Conservation (phyloP, 2,113 vertebrate genomes). For the Phycodurus eques region DNA sequence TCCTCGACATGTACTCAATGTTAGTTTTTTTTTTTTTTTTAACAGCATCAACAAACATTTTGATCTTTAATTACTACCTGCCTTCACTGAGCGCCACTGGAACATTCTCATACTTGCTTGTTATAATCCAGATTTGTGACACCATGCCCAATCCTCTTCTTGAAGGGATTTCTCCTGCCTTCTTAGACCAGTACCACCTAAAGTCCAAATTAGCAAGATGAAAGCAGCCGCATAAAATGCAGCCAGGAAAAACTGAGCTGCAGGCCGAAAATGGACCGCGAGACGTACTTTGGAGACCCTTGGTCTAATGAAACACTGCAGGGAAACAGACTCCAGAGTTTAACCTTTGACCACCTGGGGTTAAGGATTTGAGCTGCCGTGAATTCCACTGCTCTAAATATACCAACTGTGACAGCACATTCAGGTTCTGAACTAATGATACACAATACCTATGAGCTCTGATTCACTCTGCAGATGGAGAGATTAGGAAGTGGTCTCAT, state of each 20-base stretch:
- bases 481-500: conserved; percentile 3
- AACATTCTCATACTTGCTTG: background rate
- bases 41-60: background rate
- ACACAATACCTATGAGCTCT: conserved; percentile 39
- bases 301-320: conserved; percentile 20
- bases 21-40: background rate
- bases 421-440: conserved; percentile 51
- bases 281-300: background rate
- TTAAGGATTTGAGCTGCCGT: conserved; percentile 41
- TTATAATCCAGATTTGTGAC: background rate
- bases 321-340: conserved; percentile 67
- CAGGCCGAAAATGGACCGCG: background rate
- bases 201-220: background rate
- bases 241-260: background rate
- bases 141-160: too few relatives aligned
- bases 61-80: background rate
- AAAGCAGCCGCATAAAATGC: background rate
- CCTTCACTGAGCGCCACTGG: background rate
- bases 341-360: conserved; percentile 43
- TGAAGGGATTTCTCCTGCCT: too few relatives aligned
- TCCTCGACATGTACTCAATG: too few relatives aligned
- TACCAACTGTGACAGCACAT: conserved; percentile 50
- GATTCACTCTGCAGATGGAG: conserved; percentile 33
- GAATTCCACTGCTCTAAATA: conserved; percentile 72
- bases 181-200: background rate